These are phyloP conservation scores for Cerceris ruficornis DNA, from an alignment of 2,888 invertebrate genomes.

Conservation along the genomic window DNA sequence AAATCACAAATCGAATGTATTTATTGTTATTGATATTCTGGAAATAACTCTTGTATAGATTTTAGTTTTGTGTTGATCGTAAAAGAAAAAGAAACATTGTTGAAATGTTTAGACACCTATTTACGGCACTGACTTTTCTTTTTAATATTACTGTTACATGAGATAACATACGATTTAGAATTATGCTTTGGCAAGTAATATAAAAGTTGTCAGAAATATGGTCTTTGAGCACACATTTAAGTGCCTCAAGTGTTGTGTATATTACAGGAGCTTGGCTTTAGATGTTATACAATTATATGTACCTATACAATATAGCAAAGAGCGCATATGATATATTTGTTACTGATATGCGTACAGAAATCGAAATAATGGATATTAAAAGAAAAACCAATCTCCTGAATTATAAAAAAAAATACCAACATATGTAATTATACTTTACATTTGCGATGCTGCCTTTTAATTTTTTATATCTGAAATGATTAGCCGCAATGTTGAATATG, in stretches of 20 bases:
- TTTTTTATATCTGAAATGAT: slow-evolving; percentile 66
- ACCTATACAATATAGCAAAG: slow-evolving; percentile 79
- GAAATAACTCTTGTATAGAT: slow-evolving; percentile 57
- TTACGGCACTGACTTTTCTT: slow-evolving; percentile 76
- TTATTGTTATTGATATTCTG: slow-evolving; percentile 73
- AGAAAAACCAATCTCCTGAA: slow-evolving; percentile 79
- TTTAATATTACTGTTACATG: slow-evolving; percentile 76
- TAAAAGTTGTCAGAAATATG: slow-evolving; percentile 72
- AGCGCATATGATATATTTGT: slow-evolving; percentile 82
- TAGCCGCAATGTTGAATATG: slow-evolving; percentile 63
- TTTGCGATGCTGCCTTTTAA: slow-evolving; percentile 79
- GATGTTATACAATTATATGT: slow-evolving; percentile 81
- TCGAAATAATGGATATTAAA: slow-evolving; percentile 77
- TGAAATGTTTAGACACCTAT: slow-evolving; percentile 68
- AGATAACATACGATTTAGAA: slow-evolving; percentile 78
- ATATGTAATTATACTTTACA: slow-evolving; percentile 69
- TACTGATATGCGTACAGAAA: slow-evolving; percentile 80
- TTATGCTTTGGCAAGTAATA: slow-evolving; percentile 78
- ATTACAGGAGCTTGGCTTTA: slow-evolving; percentile 82
- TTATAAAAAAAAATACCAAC: slow-evolving; percentile 60
- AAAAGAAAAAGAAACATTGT: slow-evolving; percentile 41
- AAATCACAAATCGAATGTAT: slow-evolving; percentile 31
- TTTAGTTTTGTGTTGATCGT: slow-evolving; percentile 50
- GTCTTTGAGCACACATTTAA: slow-evolving; percentile 81
- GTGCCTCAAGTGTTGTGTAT: slow-evolving; percentile 82